Conservation (phyloP, 2,888 invertebrate genomes). For the Petrolisthes manimaculis region DNA sequence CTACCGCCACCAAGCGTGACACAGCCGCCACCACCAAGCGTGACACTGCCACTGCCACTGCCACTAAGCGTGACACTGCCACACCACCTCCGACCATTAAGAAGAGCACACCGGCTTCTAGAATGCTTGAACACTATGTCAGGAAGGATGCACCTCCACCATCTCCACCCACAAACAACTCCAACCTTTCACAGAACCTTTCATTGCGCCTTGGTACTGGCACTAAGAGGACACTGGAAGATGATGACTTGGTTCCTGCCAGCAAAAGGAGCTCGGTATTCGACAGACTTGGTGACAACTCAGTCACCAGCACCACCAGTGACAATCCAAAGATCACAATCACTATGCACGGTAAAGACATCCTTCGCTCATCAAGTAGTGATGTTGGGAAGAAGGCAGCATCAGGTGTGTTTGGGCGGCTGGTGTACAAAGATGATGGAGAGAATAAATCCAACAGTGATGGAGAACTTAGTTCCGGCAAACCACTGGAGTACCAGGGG, state of each 20-base stretch:
- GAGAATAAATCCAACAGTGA: constrained; percentile 13
- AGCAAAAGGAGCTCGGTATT: constrained; percentile 64
- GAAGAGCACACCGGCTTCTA: constrained; percentile 63
- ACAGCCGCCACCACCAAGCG: not conserved
- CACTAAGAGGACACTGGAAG: constrained; percentile 38
- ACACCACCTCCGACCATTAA: constrained; percentile 35
- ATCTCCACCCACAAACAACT: constrained; percentile 31
- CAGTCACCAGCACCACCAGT: constrained; percentile 62
- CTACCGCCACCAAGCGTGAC: not conserved
- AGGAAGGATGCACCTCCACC: constrained; percentile 59
- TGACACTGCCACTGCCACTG: constrained; percentile 9
- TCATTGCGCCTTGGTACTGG: constrained; percentile 55
- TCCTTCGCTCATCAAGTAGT: constrained; percentile 29
- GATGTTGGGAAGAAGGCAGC: constrained; percentile 21
- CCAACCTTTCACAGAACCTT: constrained; percentile 45
- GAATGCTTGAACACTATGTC: constrained; percentile 66
- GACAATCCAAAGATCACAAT: constrained; percentile 63
- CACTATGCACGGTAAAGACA: constrained; percentile 60
- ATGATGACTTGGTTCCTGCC: constrained; percentile 28
- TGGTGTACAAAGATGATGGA: constrained; percentile 39
- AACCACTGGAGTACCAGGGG: constrained; percentile 63
- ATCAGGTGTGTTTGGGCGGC: constrained; percentile 35
- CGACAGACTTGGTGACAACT: constrained; percentile 63
- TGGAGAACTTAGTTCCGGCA: constrained; percentile 20
- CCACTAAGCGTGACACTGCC: not conserved